Evolutionary conservation across 2,888 invertebrate species (phyloP), one percentile per base, ranked within the genome.

Genomic region (Cephus pygmeus): DNA sequence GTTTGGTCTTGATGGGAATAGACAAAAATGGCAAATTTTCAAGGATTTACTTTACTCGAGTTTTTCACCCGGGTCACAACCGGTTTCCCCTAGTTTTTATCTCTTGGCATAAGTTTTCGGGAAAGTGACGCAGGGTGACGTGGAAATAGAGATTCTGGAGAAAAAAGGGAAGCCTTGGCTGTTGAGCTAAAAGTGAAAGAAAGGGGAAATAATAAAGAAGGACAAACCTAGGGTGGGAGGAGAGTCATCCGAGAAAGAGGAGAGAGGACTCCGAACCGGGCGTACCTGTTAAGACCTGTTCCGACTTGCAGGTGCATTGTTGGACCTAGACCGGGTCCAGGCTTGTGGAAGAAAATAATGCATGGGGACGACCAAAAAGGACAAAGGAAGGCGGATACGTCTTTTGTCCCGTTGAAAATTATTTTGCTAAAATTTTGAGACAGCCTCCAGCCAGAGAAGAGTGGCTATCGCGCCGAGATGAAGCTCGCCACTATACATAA

Each of bases 271-370:
- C 79, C 81, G 84, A 87, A 84, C 84, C 83, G 85, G 81, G 85
- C 83, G 87, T 87, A 90, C 90, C 89, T 89, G 90, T 83, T 87
- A 87, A 85, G 87, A 89, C 90, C 90, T 90, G 90, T 88, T 89
- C 85, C 83, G 81, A 85, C 89, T 86, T 83, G 89, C 90, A 90
- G 90, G 90, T 90, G 84, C 79, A 83, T 79, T 77, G 76, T 78
- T 69, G 69, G 71, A 74, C 71, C 69, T 73, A 33, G 69, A 73
- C 75, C 71, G 34, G 73, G 56, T 81, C 83, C 84, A 75, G 75
- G 83, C 80, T 81, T 76, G 81, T 81, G 81, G 83, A 83, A 85
- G 86, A 86, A 87, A 86, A 36, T 68, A 75, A 75, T 68, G 68
- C 75, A 71, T 11, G 76, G 75, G 75, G 76, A 74, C 81, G 83